Conservation (phyloP, 1,140 invertebrate genomes). For the Sesamia nonagrioides region DNA sequence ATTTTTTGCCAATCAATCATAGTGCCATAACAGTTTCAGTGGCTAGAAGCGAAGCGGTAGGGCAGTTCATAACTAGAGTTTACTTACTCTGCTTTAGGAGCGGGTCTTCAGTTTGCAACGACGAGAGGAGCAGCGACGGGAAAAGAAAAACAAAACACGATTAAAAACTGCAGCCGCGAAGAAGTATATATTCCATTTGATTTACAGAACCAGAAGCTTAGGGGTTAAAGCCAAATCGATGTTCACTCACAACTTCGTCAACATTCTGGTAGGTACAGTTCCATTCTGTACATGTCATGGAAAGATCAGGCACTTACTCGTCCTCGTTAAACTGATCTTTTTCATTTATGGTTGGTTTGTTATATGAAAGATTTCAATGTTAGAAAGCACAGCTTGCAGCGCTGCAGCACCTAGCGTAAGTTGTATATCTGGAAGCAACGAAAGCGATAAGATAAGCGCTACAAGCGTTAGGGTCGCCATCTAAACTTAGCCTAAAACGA, state of each 20-base stretch:
- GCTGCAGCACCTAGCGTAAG: conserved; percentile 64
- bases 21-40: conserved; percentile 63
- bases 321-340: conserved; percentile 43
- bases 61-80: conserved; percentile 44
- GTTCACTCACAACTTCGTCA: conserved; percentile 51
- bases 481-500: conserved; percentile 81
- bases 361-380: conserved; percentile 53
- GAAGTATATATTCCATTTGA: conserved; percentile 57
- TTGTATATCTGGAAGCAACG: conserved; percentile 74
- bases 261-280: conserved; percentile 23
- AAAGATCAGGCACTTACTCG: conserved; percentile 51
- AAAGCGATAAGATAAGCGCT: conserved; percentile 74
- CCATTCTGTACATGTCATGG: conserved; percentile 24
- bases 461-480: conserved; percentile 75
- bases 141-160: conserved; percentile 82
- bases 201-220: conserved; percentile 58
- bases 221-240: conserved; percentile 59
- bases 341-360: conserved; percentile 37
- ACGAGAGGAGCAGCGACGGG: conserved; percentile 75
- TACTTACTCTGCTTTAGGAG: conserved; percentile 87
- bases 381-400: conserved; percentile 52
- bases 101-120: conserved; percentile 80
- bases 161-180: conserved; percentile 72
- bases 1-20: conserved; percentile 74
- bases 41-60: conserved; percentile 78